Conservation (phyloP, 1,140 invertebrate genomes). For the Rhyacophila brunnea region DNA sequence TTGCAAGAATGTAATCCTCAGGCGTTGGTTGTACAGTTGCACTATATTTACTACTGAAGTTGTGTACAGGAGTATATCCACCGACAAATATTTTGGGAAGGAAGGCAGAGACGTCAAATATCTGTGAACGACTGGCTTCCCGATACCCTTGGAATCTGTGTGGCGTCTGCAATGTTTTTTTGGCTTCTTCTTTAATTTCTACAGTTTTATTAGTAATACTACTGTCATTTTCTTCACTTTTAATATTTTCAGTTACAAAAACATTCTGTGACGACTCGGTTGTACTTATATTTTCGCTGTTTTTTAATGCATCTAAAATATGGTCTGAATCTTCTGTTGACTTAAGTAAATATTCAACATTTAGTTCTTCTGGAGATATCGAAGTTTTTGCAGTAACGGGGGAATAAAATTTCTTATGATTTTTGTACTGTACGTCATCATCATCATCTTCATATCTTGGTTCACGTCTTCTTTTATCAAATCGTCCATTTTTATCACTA, state of each 20-base stretch:
- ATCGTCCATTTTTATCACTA: slow-evolving; percentile 38
- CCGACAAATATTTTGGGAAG: slow-evolving; percentile 31
- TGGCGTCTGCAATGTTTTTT: not conserved
- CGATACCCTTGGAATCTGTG: slow-evolving; percentile 1
- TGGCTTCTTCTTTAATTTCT: not conserved
- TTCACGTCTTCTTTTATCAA: slow-evolving; percentile 43
- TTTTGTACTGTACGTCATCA: slow-evolving; percentile 35
- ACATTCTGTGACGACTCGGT: not conserved
- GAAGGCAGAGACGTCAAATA: slow-evolving; percentile 42
- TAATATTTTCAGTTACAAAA: slow-evolving; percentile 2
- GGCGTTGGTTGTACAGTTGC: not conserved
- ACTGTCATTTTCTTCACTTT: slow-evolving; percentile 1
- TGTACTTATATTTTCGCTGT: not conserved
- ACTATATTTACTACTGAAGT: slow-evolving; percentile 31
- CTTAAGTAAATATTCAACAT: slow-evolving; percentile 20
- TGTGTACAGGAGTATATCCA: slow-evolving; percentile 10
- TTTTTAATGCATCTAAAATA: not conserved
- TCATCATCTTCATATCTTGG: slow-evolving; percentile 42
- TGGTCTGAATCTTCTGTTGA: slow-evolving; percentile 11
- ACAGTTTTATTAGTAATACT: slow-evolving; percentile 6
- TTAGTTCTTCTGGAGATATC: slow-evolving; percentile 41
- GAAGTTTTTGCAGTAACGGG: slow-evolving; percentile 44
- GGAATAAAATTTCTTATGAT: slow-evolving; percentile 46
- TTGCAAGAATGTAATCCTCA: slow-evolving; percentile 3
- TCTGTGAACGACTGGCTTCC: not conserved